These are phyloP conservation scores for Zaprionus vittiger DNA, from an alignment of 1,140 invertebrate species.

Conservation along the genomic window DNA sequence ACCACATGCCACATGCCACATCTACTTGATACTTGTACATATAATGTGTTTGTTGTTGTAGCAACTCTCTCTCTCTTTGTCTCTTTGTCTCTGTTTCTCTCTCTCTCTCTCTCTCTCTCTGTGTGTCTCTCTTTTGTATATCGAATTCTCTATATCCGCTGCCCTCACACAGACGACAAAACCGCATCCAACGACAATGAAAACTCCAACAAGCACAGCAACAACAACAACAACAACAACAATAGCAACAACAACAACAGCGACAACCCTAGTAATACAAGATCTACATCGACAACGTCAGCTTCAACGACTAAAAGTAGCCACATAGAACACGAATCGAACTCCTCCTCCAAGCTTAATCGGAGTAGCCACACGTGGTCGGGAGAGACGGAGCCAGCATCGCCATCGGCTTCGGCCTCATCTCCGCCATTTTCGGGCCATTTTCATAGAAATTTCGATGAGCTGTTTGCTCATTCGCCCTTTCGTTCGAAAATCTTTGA, in stretches of 20 bases:
- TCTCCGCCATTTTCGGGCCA: conserved; percentile 51
- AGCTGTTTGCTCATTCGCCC: conserved; percentile 74
- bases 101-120: conserved; percentile 32
- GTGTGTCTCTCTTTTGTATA: conserved; percentile 43
- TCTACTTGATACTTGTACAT: conserved; percentile 6
- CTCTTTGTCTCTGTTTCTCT: conserved; percentile 39
- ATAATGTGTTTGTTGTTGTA: conserved; percentile 53
- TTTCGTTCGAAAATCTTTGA: conserved; percentile 76
- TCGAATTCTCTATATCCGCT: conserved; percentile 46
- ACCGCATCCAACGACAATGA: conserved; percentile 23
- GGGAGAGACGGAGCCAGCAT: conserved; percentile 6
- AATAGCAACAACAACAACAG: conserved; percentile 9
- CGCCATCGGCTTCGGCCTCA: conserved; percentile 18
- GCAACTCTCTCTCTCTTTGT: conserved; percentile 41
- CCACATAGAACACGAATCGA: conserved; percentile 34
- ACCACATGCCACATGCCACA: conserved; percentile 12
- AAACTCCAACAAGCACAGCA: conserved; percentile 22
- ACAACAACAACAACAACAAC: conserved; percentile 20
- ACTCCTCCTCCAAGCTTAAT: conserved; percentile 14
- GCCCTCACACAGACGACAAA: conserved; percentile 63
- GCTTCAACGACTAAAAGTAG: conserved; percentile 6
- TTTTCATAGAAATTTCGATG: conserved; percentile 59
- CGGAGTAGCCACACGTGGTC: neutral
- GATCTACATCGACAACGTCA: conserved; percentile 25
- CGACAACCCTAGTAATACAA: conserved; percentile 5